Percentiles rank a stretch among this genome's conserved stretches.
These are phyloP conservation scores for Holothuria glaberrima DNA, from an alignment of 35 echinoderm and acorn worm species.

Conservation along the genomic window DNA sequence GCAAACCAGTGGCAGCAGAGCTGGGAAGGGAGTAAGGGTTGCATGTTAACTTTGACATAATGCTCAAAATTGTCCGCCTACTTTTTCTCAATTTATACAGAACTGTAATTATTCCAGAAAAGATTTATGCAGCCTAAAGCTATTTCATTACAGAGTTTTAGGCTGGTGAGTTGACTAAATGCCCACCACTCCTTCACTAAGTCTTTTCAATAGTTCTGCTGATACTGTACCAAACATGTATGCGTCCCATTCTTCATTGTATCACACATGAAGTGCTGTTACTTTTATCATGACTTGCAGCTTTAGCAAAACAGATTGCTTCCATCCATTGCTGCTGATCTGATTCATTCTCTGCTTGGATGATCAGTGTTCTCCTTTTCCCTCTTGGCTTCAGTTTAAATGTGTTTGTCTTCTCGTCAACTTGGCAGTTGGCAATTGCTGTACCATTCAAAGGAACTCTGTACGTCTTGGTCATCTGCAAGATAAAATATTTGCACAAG, in stretches of 20 bases:
- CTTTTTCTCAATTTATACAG: too few relatives aligned
- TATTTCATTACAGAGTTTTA: too few relatives aligned
- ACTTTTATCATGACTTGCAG: slow-evolving; percentile 78
- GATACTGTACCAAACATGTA: neutral
- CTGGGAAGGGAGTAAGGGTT: too few relatives aligned
- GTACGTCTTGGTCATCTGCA: slow-evolving; percentile 72
- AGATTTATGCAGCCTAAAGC: too few relatives aligned
- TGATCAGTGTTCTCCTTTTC: slow-evolving; percentile 72
- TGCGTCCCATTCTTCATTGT: slow-evolving; percentile 49
- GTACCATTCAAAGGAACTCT: slow-evolving; percentile 82
- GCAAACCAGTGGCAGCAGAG: too few relatives aligned
- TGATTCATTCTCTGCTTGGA: slow-evolving; percentile 74
- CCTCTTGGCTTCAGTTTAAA: slow-evolving; percentile 87
- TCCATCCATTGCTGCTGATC: slow-evolving; percentile 97
- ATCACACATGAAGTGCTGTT: slow-evolving; percentile 65
- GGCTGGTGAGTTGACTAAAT: neutral
- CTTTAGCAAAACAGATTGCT: slow-evolving; percentile 95
- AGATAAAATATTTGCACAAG: too few relatives aligned
- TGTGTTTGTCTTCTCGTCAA: slow-evolving; percentile 75
- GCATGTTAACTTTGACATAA: too few relatives aligned
- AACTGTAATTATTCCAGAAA: too few relatives aligned
- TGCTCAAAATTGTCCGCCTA: too few relatives aligned
- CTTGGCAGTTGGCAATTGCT: slow-evolving; percentile 75
- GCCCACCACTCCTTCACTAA: neutral
- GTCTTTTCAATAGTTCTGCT: neutral